Evolutionary conservation across 2,888 invertebrate genomes (phyloP), one percentile per base, ranked within the genome.

Genomic region (Coleophora deauratella): DNA sequence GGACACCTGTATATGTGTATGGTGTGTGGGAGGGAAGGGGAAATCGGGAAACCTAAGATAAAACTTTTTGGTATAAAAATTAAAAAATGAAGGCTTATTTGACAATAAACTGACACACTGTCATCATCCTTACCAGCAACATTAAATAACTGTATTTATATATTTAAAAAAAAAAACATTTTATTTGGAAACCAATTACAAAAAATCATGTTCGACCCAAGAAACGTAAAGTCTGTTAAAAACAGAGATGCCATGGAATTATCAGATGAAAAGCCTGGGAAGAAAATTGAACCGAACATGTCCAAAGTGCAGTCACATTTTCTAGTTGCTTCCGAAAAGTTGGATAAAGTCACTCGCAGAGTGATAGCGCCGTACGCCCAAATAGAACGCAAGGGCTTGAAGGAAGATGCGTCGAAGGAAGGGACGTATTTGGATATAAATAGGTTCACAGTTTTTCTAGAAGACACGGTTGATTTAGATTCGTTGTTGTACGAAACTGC

Each of bases 361-460:
- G 88, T 89, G 0, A 87, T 89, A 38, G 89, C 89, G 0, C 89
- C 89, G 0, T 89, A 88, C 51, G 87, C 84, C 0, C 84, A 80
- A 44, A 84, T 85, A 37, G 79, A 80, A 50, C 53, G 85, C 28
- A 81, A 74, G 41, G 81, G 79, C 1, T 9, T 67, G 0, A 81
- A 75, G 35, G 73, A 73, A 4, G 75, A 75, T 3, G 74, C 73
- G 10, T 57, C 62, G 1, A 73, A 72, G 32, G 62, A 66, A 27
- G 74, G 61, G 1, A 66, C 64, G 1, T 84, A 82, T 41, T 53
- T 85, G 9, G 84, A 85, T 46, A 75, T 85, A 21, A 79, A 72
- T 38, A 71, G 81, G 43, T 84, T 85, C 35, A 76, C 70, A 31
- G 73, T 82, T 2, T 89, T 88, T 54, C 60, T 90, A 35, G 87